These are phyloP conservation scores for Drosophila azteca DNA, from an alignment of 1,140 invertebrate genomes.

Conservation along the genomic window DNA sequence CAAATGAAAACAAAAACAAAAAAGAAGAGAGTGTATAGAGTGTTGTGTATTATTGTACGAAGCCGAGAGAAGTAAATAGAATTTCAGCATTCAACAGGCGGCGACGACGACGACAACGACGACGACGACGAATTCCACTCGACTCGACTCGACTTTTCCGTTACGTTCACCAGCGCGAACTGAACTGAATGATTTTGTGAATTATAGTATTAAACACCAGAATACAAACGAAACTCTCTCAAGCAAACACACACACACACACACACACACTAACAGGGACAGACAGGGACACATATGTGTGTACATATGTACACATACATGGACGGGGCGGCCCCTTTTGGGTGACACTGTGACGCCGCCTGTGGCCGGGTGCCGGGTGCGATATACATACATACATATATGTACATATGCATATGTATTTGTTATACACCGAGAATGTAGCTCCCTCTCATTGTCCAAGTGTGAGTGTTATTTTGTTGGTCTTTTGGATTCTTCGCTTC, in stretches of 20 bases:
- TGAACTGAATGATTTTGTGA: conserved; percentile 75
- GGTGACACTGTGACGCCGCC: no score
- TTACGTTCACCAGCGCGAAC: conserved; percentile 78
- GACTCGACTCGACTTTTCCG: conserved; percentile 61
- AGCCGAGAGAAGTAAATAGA: conserved; percentile 31
- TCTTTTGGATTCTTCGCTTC: not conserved
- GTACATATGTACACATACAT: no score
- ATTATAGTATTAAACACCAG: conserved; percentile 72
- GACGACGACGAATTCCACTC: conserved; percentile 29
- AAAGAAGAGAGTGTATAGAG: not conserved
- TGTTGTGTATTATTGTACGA: not conserved
- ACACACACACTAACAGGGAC: not conserved
- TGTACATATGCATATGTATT: no score
- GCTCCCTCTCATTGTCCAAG: no score
- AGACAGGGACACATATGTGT: not conserved
- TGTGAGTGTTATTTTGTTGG: conserved; percentile 1
- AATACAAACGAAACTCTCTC: not conserved
- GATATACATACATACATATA: no score
- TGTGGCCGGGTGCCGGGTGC: no score
- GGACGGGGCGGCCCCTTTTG: no score
- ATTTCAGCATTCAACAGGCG: conserved; percentile 42
- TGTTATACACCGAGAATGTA: no score
- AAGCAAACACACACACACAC: conserved; percentile 20
- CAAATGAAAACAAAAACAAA: conserved; percentile 23
- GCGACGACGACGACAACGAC: conserved; percentile 26